Base-by-base conservation (phyloP, 2,113 vertebrate genomes). In the Pelusios castaneus region DNA sequence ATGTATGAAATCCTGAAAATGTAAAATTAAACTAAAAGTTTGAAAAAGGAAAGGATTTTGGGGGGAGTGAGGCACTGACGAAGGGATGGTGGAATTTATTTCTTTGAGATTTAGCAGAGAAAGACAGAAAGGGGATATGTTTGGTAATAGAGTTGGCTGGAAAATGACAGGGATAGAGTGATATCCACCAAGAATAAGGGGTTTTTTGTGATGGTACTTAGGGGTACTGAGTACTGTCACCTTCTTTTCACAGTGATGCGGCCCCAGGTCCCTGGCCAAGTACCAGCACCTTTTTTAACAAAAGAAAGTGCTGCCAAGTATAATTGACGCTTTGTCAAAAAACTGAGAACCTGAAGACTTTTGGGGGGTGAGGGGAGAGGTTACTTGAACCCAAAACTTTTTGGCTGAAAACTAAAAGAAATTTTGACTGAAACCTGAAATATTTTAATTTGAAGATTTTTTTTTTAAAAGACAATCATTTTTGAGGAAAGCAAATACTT, bases 1-100 rank as follows among this genome's bases (percentile, higher is more conserved):
- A 16, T 87, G 13, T 2, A 9, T 0, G 1, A 34, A 29, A 80
- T 3, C 5, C 14, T n/a, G 45, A 82, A 51, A 27, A 0, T 1
- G n/a, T 3, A 7, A 52, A 85, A 85, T 78, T 70, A 14, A 54
- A 41, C 73, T 76, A 76, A 49, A 88, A 43, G 4, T 82, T 56
- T n/a, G n/a, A 1, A 77, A 67, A 21, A 3, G 17, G 34, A 84
- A 88, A 55, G n/a, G 1, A n/a, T 8, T 43, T 25, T 19, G 22
- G 24, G 31, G 4, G 82, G 63, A 10, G 29, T 52, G 24, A 67
- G 34, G 16, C 6, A 34, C 29, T 70, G 55, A 85, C 4, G 34
- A 81, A 17, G n/a, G 5, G 47, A 41, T 80, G 80, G 76, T 55
- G 34, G 43, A 55, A 87, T 55, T 76, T 80, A 52, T 78, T 56